Evolutionary conservation across 1,140 invertebrate genomes (phyloP), one percentile per base, ranked within the genome.

Genomic region (Leptopilina clavipes): DNA sequence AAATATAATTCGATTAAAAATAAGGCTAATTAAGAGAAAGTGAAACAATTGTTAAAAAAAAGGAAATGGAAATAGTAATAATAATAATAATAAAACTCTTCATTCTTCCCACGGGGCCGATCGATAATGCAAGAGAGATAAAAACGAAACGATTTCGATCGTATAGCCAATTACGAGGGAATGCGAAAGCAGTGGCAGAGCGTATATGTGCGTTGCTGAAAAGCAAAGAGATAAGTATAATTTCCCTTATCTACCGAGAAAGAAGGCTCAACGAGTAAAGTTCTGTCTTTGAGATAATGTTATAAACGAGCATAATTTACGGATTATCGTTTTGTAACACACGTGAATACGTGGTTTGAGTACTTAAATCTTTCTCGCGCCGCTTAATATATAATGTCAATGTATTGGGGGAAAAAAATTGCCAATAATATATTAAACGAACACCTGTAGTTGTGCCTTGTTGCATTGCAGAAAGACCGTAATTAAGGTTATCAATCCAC

Each of bases 191-290:
- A 31, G 59, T 65, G 59, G 59, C 59, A 65, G 56, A 11, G 59
- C 25, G 25, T 31, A 31, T 31, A 65, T 65, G 59, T 65, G 59
- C 59, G 59, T 65, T 65, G 59, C 59, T 65, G 25, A 65, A 65
- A 65, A 65, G 59, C 22, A 65, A 65, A 65, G 59, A 65, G 59
- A 65, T 65, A 65, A 65, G 59, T 65, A 65, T 65, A 65, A 65
- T 65, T 65, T 65, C 22, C 25, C 25, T 65, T 65, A 65, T 65
- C 59, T 65, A 65, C 59, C 56, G 14, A n/a, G n/a, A 22, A 65
- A 65, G 25, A 22, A 25, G 59, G 11, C 22, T 65, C 59, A 31
- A 65, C 19, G 59, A 65, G 59, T 19, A 65, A 65, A 65, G 25
- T 65, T 65, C 59, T 65, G 59, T 31, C 59, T 40, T 31, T 25